Evolutionary conservation across 2,888 invertebrate genomes (phyloP).

Genomic region (Phyllotreta striolata): DNA sequence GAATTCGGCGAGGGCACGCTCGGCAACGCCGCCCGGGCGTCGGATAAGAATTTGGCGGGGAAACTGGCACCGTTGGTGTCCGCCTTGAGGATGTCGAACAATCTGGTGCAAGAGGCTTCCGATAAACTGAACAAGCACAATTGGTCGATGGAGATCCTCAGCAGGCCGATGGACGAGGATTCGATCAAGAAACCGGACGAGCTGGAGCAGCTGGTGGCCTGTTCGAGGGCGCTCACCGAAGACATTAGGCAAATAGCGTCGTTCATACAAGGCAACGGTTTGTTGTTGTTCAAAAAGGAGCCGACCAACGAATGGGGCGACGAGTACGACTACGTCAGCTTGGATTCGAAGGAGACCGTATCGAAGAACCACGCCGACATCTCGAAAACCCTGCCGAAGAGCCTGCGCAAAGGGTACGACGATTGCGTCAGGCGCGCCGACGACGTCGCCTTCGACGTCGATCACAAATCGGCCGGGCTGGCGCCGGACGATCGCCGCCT

Average conservation of each 20-base stretch:
- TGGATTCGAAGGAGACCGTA: slow-evolving; percentile 78
- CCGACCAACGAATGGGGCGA: slow-evolving; percentile 73
- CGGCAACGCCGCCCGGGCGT: slow-evolving; percentile 84
- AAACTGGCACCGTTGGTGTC: slow-evolving; percentile 82
- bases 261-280: slow-evolving; percentile 88
- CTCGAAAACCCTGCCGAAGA: slow-evolving; percentile 75
- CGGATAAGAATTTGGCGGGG: slow-evolving; percentile 73
- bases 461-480: slow-evolving; percentile 62
- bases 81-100: slow-evolving; percentile 81
- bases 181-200: slow-evolving; percentile 75
- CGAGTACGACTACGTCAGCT: slow-evolving; percentile 91
- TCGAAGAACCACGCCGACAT: slow-evolving; percentile 78
- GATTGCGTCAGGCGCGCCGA: slow-evolving; percentile 78
- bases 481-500: slow-evolving; percentile 84
- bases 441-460: slow-evolving; percentile 66
- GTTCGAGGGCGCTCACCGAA: slow-evolving; percentile 85
- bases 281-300: slow-evolving; percentile 76
- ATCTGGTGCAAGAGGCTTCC: slow-evolving; percentile 79
- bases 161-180: slow-evolving; percentile 54
- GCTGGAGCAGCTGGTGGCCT: slow-evolving; percentile 87
- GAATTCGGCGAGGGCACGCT: slow-evolving; percentile 89
- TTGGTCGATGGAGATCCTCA: slow-evolving; percentile 77
- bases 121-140: slow-evolving; percentile 77
- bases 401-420: slow-evolving; percentile 78
- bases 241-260: slow-evolving; percentile 90